A percentile compares a stretch with the other conserved stretches of the same genome.
phyloP scores from a whole-genome alignment of 2,888 invertebrate species.

The Zeuzera pyrina region DNA sequence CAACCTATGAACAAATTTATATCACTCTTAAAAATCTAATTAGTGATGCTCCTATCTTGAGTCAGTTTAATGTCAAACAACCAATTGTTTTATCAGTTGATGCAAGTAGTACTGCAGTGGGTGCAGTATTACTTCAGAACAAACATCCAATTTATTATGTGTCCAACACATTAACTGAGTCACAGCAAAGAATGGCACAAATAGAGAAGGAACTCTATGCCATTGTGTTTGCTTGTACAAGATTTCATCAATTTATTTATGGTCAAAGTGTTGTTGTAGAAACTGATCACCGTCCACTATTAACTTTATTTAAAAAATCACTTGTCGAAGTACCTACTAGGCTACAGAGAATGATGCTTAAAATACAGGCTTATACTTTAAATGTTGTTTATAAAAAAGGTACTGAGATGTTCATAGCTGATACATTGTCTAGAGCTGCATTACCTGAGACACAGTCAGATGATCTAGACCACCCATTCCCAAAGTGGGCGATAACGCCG shows the following conservation, averaged over 20 bases:
- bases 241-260: conserved; percentile 8
- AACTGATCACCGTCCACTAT: too few species aligned
- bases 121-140: conserved; percentile 4
- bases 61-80: conserved; percentile 5
- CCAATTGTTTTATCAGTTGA: conserved; percentile 2
- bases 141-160: conserved; percentile 5
- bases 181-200: conserved; percentile 5
- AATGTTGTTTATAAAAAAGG: too few species aligned
- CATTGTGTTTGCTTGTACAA: conserved; percentile 4
- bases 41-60: too few species aligned
- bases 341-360: too few species aligned
- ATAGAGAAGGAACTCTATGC: too few species aligned
- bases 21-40: neutral
- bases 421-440: neutral
- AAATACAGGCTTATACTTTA: too few species aligned
- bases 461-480: conserved; percentile 2
- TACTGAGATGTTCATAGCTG: too few species aligned
- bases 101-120: neutral
- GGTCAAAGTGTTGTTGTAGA: too few species aligned
- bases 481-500: too few species aligned
- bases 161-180: conserved; percentile 5
- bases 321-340: too few species aligned
- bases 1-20: neutral
- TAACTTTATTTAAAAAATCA: too few species aligned
- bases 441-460: conserved; percentile 3